Base-by-base conservation (phyloP, 2,113 vertebrate genomes). In the Uria lomvia region DNA sequence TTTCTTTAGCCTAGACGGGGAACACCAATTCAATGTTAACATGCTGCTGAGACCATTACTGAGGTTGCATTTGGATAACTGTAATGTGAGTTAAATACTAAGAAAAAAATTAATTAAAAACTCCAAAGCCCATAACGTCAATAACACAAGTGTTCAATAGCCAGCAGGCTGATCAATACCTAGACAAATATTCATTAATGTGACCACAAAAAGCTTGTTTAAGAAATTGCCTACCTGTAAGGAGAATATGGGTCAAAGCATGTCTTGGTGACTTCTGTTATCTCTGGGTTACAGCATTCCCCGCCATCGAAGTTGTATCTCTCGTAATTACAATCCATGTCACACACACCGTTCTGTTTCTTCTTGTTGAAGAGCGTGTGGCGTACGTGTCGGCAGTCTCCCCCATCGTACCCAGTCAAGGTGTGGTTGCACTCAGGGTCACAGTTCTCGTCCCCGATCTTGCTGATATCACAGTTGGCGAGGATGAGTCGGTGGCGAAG, bases 261-360 rank as follows among this genome's bases (percentile, higher is more conserved):
- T 0, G 99, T 99, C 98, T 99, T 99, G 93, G 99, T 99, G 97
- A 99, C 99, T n/a, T 99, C 99, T 0, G 99, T 99, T 97, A 99
- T 98, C 52, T 98, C 98, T 3, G 99, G 99, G 95, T 99, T 99
- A 95, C 99, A 99, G 98, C 99, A 99, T 86, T 99, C 99, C 12
- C 99, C 99, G 1, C 98, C 98, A 72, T 99, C 99, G 1, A 99
- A 99, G 97, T 97, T 98, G 97, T 99, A 99, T 55, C 98, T 98
- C 76, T 99, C 99, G 2, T 98, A 98, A 96, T 99, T 99, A 96
- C 99, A 99, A 97, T 99, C 99, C 92, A 99, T 98, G 97, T 99
- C 99, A 11, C 99, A 99, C 70, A 99, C 96, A 0, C 99, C 99
- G 0, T 99, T 99, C 58, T 99, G 99, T 86, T 98, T 98, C 95